Evolutionary conservation across 2,888 invertebrate genomes (phyloP).

Genomic region (Baccha elongata): DNA sequence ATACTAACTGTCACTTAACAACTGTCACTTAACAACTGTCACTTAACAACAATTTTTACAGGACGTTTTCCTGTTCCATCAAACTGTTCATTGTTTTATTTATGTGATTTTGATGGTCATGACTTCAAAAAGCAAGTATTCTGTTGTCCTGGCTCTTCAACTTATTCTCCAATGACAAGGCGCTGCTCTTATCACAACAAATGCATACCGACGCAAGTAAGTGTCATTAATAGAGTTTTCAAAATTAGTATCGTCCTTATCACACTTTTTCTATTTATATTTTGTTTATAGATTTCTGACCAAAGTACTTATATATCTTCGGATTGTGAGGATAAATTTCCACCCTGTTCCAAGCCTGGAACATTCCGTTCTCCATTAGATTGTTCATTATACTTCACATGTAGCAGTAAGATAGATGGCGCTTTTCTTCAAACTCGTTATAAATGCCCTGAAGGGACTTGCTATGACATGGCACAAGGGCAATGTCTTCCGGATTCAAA

Average conservation of each 20-base stretch:
- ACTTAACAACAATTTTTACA: too few species aligned
- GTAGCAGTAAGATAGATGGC: conserved; percentile 79
- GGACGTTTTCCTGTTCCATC: conserved; percentile 81
- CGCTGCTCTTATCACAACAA: conserved; percentile 78
- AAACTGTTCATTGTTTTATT: conserved; percentile 79
- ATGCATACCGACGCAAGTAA: conserved; percentile 77
- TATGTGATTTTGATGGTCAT: conserved; percentile 78
- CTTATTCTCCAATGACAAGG: conserved; percentile 78
- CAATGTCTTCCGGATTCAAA: conserved; percentile 76
- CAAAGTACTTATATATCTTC: conserved; percentile 77
- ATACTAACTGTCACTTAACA: too few species aligned
- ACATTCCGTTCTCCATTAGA: conserved; percentile 80
- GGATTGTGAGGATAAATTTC: conserved; percentile 79
- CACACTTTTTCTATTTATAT: background rate
- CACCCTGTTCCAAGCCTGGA: conserved; percentile 80
- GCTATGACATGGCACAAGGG: conserved; percentile 75
- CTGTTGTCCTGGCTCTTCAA: conserved; percentile 78
- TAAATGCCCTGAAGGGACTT: conserved; percentile 78
- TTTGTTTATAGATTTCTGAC: conserved; percentile 76
- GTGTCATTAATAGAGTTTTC: background rate
- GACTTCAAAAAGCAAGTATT: conserved; percentile 77
- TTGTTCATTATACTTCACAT: conserved; percentile 82
- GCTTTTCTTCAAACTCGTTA: conserved; percentile 80
- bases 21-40: background rate
- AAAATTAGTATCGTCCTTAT: too few species aligned